Conservation (phyloP, 2,797 vertebrate species). For the Chrysocyon brachyurus region DNA sequence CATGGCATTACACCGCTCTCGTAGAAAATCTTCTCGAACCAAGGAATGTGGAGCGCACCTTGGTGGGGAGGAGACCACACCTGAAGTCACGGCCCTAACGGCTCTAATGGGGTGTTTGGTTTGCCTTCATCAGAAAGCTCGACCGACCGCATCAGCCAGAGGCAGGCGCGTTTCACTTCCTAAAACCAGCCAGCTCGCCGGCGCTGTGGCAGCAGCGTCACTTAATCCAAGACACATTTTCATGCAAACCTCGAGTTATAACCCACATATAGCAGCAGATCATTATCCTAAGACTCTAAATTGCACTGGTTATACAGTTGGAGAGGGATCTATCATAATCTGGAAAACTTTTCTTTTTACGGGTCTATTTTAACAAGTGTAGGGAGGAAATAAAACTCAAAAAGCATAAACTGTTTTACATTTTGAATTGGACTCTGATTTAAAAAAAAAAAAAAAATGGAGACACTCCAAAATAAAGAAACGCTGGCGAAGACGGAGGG, state of each 20-base stretch:
- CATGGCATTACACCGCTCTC: slow-evolving; percentile 73
- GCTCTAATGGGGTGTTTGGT: slow-evolving; percentile 84
- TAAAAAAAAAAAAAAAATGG: slow-evolving; percentile 52
- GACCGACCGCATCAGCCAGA: slow-evolving; percentile 85
- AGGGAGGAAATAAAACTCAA: slow-evolving; percentile 87
- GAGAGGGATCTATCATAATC: slow-evolving; percentile 87
- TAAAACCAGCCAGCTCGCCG: slow-evolving; percentile 80
- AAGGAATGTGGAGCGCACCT: slow-evolving; percentile 80
- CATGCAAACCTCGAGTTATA: slow-evolving; percentile 88
- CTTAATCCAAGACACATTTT: slow-evolving; percentile 90
- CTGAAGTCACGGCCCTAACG: slow-evolving; percentile 85
- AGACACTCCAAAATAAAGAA: slow-evolving; percentile 80
- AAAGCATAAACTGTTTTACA: slow-evolving; percentile 83
- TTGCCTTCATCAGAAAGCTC: slow-evolving; percentile 89
- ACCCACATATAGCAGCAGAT: slow-evolving; percentile 88
- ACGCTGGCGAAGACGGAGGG: neutral
- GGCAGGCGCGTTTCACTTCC: slow-evolving; percentile 87
- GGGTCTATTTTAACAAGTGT: slow-evolving; percentile 87
- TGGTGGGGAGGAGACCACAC: slow-evolving; percentile 89
- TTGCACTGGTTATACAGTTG: slow-evolving; percentile 87
- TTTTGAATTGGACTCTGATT: slow-evolving; percentile 73
- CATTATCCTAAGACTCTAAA: slow-evolving; percentile 88
- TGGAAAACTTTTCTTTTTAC: slow-evolving; percentile 82
- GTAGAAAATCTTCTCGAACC: slow-evolving; percentile 82
- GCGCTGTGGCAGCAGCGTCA: slow-evolving; percentile 85